Conservation (phyloP, 2,113 vertebrate genomes). For the Ovibos moschatus region DNA sequence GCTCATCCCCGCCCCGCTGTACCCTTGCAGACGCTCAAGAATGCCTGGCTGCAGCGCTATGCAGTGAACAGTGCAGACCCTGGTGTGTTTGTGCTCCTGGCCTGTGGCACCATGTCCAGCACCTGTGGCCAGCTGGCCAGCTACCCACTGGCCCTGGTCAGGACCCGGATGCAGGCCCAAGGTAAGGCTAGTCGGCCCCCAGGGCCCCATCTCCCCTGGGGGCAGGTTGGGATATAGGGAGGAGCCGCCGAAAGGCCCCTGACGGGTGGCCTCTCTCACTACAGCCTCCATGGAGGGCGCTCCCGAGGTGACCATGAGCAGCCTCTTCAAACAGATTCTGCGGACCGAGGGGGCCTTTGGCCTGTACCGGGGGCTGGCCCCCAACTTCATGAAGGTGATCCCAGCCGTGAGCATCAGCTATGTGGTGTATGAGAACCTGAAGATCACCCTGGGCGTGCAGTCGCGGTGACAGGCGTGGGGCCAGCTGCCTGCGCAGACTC, state of each 20-base stretch:
- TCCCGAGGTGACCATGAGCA: slow-evolving; percentile 91
- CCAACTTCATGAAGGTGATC: slow-evolving; percentile 99
- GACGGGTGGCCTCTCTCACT: background rate
- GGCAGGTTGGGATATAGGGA: background rate
- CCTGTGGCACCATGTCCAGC: slow-evolving; percentile 95
- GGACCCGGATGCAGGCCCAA: slow-evolving; percentile 98
- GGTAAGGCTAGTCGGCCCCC: slow-evolving; percentile 80
- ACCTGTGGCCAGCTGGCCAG: slow-evolving; percentile 96
- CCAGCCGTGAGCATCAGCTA: slow-evolving; percentile 99
- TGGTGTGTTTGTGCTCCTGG: slow-evolving; percentile 94
- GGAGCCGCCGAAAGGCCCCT: background rate
- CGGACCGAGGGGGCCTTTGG: slow-evolving; percentile 91
- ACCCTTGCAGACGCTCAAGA: slow-evolving; percentile 90
- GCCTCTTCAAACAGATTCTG: slow-evolving; percentile 93
- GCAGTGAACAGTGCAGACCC: slow-evolving; percentile 93
- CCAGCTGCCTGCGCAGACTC: slow-evolving; percentile 55
- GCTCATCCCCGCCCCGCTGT: background rate
- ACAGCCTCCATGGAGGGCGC: slow-evolving; percentile 89
- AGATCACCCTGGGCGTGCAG: slow-evolving; percentile 91
- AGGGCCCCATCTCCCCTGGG: rapidly evolving
- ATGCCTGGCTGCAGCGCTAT: slow-evolving; percentile 91
- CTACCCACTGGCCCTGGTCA: slow-evolving; percentile 94
- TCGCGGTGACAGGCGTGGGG: slow-evolving; percentile 85
- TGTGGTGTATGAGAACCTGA: slow-evolving; percentile 96
- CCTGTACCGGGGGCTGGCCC: slow-evolving; percentile 95